Conservation (phyloP, 1,140 invertebrate species). For the Amyelois transitella region DNA sequence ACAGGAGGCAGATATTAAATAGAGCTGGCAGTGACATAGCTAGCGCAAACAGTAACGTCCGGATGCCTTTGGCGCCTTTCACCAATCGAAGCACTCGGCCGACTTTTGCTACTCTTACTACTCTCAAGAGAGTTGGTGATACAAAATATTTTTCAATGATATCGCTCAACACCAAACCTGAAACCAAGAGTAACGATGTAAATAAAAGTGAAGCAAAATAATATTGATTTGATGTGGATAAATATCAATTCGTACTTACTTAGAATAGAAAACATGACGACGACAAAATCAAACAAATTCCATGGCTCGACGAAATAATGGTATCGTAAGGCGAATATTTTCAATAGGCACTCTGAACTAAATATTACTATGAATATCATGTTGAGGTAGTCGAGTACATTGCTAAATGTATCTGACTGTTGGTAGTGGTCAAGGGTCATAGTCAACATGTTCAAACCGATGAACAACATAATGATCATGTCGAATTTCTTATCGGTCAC, state of each 20-base stretch:
- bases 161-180: conserved; percentile 96
- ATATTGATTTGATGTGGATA: no score
- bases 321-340: conserved; percentile 96
- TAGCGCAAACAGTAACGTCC: conserved; percentile 96
- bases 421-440: conserved; percentile 98
- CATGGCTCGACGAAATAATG: conserved; percentile 99
- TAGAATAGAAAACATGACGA: conserved; percentile 98
- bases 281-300: conserved; percentile 99
- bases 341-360: conserved; percentile 96
- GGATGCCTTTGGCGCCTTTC: conserved; percentile 97
- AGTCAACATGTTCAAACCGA: conserved; percentile 98
- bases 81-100: conserved; percentile 96
- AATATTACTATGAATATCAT: conserved; percentile 99
- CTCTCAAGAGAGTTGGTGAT: conserved; percentile 96
- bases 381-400: conserved; percentile 92
- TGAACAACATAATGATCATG: conserved; percentile 99
- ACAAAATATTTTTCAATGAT: conserved; percentile 98
- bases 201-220: no score
- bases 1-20: conserved; percentile 98
- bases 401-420: conserved; percentile 87
- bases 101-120: conserved; percentile 98
- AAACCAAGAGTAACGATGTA: conserved; percentile 33
- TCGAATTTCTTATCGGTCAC: conserved; percentile 99
- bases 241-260: conserved; percentile 77
- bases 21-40: conserved; percentile 98